Conservation (phyloP, 2,888 invertebrate genomes). For the Pocota personata region DNA sequence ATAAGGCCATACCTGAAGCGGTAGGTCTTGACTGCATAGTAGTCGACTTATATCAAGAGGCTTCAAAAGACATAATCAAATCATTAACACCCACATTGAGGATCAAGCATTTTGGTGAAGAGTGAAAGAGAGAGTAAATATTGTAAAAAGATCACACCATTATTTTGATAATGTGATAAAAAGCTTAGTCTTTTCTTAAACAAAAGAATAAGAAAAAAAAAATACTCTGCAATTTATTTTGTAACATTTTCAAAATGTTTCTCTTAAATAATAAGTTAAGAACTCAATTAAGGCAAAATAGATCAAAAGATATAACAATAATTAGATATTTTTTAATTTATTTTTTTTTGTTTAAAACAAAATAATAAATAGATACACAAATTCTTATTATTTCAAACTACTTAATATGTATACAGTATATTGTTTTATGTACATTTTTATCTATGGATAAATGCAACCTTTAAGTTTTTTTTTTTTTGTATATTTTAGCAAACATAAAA, state of each 20-base stretch:
- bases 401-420: conserved; percentile 5
- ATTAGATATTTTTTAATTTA: neutral
- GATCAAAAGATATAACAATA: neutral
- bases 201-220: too few species aligned
- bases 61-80: too few species aligned
- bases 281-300: neutral
- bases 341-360: conserved; percentile 11
- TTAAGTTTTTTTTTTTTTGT: neutral
- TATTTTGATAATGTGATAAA: too few species aligned
- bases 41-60: too few species aligned
- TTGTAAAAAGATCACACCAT: too few species aligned
- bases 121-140: too few species aligned
- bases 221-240: neutral
- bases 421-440: conserved; percentile 20
- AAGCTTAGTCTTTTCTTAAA: too few species aligned
- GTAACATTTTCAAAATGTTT: neutral
- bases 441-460: conserved; percentile 6
- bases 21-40: too few species aligned
- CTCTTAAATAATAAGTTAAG: neutral
- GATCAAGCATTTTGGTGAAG: too few species aligned
- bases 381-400: neutral
- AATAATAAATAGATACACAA: neutral
- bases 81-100: too few species aligned
- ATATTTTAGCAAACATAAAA: neutral
- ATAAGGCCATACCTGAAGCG: too few species aligned